These are phyloP conservation scores for Tinamus guttatus DNA, from an alignment of 2,113 vertebrate genomes.

Conservation along the genomic window DNA sequence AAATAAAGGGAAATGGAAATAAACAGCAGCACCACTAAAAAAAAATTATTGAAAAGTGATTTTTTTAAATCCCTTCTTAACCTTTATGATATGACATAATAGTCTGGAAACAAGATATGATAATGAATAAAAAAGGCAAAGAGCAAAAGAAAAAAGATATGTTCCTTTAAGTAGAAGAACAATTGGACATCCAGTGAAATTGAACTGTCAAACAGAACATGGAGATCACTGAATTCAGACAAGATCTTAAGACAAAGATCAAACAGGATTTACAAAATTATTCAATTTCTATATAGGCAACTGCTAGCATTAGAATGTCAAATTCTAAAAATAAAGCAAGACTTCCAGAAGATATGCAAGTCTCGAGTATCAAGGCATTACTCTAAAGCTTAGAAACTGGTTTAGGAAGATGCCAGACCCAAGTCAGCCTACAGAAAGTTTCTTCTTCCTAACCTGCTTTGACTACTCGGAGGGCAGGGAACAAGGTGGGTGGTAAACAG, in stretches of 20 bases:
- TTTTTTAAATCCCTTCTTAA: background rate
- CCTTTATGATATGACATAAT: background rate
- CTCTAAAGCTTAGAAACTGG: background rate
- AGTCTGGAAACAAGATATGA: background rate
- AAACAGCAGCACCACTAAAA: background rate
- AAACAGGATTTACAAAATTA: background rate
- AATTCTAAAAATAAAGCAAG: background rate
- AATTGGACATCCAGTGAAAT: background rate
- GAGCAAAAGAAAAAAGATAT: background rate
- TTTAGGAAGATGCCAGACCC: background rate
- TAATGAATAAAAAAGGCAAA: background rate
- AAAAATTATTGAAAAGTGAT: background rate
- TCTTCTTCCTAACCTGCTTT: background rate
- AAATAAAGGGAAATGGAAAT: background rate
- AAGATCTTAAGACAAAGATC: background rate
- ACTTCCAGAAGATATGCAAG: background rate
- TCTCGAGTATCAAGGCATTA: background rate
- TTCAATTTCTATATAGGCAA: background rate
- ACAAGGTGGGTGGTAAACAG: background rate
- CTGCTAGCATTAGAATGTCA: rapidly evolving
- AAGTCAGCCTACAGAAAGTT: background rate
- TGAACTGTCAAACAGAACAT: background rate
- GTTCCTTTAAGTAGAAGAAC: background rate
- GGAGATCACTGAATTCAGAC: background rate
- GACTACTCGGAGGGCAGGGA: background rate